A percentile compares a stretch with the other conserved stretches of the same genome.
These are phyloP conservation scores for Procambarus clarkii DNA, from an alignment of 1,140 invertebrate species.

Conservation along the genomic window DNA sequence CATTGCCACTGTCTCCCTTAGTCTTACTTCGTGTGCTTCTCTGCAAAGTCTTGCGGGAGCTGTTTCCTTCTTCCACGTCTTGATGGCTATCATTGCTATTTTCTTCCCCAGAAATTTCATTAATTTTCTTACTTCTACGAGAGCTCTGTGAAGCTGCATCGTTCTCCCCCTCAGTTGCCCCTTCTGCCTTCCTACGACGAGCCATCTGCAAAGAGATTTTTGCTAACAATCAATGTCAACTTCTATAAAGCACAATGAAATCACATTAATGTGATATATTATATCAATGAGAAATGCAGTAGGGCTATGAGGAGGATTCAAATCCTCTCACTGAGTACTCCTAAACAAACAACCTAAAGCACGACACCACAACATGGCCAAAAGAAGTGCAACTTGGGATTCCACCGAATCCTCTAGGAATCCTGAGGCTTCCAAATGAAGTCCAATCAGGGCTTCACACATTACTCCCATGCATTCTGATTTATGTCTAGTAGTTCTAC, in stretches of 20 bases:
- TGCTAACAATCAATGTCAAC: too few relatives aligned
- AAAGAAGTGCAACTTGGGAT: too few relatives aligned
- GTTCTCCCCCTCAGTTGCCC: constrained; percentile 8
- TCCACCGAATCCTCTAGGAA: too few relatives aligned
- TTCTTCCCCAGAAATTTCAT: not conserved
- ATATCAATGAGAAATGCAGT: too few relatives aligned
- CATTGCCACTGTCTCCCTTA: constrained; percentile 41
- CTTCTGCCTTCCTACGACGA: constrained; percentile 37
- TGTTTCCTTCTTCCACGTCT: constrained; percentile 5
- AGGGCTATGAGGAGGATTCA: too few relatives aligned
- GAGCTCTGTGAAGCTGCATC: constrained; percentile 20
- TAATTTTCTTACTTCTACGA: constrained; percentile 16
- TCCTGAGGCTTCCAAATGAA: too few relatives aligned
- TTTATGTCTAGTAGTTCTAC: too few relatives aligned
- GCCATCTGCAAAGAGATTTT: constrained; percentile 15
- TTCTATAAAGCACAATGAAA: not conserved
- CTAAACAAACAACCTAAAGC: too few relatives aligned
- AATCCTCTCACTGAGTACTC: too few relatives aligned
- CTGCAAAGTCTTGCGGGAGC: not conserved
- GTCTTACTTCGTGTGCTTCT: constrained; percentile 2
- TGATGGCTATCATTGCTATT: constrained; percentile 39
- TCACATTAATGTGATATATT: not conserved
- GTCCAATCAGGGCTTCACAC: too few relatives aligned
- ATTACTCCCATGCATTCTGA: too few relatives aligned
- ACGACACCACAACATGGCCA: too few relatives aligned